Conservation (phyloP, 2,113 vertebrate species). For the Nannobrachium achirus region DNA sequence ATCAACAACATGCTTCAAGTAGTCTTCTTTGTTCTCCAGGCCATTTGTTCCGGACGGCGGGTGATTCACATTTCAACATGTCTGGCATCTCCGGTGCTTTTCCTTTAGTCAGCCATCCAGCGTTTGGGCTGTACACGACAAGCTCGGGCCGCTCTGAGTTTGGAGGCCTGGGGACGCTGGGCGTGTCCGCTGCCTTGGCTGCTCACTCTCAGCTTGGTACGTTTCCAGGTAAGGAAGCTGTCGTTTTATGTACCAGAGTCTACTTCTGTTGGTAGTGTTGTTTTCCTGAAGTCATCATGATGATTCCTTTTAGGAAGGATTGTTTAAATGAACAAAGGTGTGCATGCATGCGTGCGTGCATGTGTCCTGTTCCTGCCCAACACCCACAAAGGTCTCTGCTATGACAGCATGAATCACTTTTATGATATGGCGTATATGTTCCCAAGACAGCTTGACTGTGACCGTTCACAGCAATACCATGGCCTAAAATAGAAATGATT, state of each 20-base stretch:
- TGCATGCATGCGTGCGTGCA: background rate
- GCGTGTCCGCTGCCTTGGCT: constrained; percentile 83
- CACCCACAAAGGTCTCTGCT: background rate
- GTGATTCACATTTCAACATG: constrained; percentile 81
- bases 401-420: constrained; percentile 32
- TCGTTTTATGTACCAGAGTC: background rate
- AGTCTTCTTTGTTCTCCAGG: constrained; percentile 70
- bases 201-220: constrained; percentile 84
- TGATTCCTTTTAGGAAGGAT: background rate
- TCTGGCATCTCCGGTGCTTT: constrained; percentile 81
- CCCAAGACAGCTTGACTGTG: constrained; percentile 8
- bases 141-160: constrained; percentile 84
- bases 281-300: background rate
- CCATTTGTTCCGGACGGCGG: constrained; percentile 79
- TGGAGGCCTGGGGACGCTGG: constrained; percentile 86
- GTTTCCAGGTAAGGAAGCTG: constrained; percentile 81
- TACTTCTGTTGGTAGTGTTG: background rate
- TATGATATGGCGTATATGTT: constrained; percentile 31
- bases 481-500: constrained; percentile 1
- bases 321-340: too few relatives aligned
- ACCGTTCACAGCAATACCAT: constrained; percentile 24
- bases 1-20: background rate
- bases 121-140: constrained; percentile 81
- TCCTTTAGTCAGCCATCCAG: constrained; percentile 82
- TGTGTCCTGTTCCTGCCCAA: background rate